phyloP scores from a whole-genome alignment of 2,888 invertebrate genomes.

The Lepetodrilus schrolli region DNA sequence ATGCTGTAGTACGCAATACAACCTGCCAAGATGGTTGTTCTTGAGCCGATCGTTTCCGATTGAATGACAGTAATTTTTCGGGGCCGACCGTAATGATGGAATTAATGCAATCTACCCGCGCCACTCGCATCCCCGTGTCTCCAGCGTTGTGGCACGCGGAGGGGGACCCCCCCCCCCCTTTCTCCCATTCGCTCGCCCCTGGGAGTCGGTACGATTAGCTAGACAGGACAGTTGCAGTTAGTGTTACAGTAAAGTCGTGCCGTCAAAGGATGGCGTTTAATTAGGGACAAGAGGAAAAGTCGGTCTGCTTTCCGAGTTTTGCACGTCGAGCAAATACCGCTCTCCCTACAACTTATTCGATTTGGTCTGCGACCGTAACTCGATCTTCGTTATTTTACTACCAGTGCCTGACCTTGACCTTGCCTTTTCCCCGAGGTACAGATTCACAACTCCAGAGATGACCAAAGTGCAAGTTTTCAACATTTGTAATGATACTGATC shows the following conservation, averaged over 20 bases:
- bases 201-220: not conserved
- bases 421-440: not conserved
- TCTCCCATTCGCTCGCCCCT: not conserved
- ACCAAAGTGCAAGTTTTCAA: conserved; percentile 1
- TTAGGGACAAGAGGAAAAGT: conserved; percentile 21
- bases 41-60: conserved; percentile 9
- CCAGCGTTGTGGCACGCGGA: not conserved
- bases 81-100: conserved; percentile 17
- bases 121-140: conserved; percentile 15
- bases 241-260: conserved; percentile 2
- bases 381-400: not conserved
- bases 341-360: not conserved
- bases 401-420: not conserved
- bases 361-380: not conserved
- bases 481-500: not conserved
- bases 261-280: not conserved
- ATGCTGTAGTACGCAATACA: conserved; percentile 2
- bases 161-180: not conserved
- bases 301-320: conserved; percentile 4
- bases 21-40: conserved; percentile 14
- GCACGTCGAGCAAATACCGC: conserved; percentile 16
- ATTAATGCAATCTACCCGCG: conserved; percentile 13
- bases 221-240: not conserved
- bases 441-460: not conserved
- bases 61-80: conserved; percentile 26